A percentile compares a stretch with the other conserved stretches of the same genome.
These are phyloP conservation scores for Hyles lineata DNA, from an alignment of 2,888 invertebrate species.

Conservation along the genomic window DNA sequence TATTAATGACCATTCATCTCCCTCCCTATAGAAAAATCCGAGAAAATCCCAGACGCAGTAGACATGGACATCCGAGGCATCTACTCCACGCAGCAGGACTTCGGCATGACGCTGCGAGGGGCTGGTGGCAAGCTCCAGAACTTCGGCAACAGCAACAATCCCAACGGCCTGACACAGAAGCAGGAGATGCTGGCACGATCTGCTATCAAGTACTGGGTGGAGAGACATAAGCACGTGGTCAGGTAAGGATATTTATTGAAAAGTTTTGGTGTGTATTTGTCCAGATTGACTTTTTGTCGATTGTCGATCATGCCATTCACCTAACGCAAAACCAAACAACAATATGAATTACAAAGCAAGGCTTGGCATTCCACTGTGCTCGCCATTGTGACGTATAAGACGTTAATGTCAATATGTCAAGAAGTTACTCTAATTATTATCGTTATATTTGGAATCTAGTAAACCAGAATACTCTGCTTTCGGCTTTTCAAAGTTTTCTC, in stretches of 20 bases:
- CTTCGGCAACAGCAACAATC: constrained; percentile 86
- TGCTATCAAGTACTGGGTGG: constrained; percentile 96
- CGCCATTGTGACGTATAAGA: no score
- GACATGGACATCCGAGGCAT: constrained; percentile 90
- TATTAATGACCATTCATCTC: not conserved
- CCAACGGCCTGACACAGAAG: constrained; percentile 92
- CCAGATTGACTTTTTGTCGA: no score
- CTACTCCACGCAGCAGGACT: constrained; percentile 91
- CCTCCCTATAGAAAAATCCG: constrained; percentile 39
- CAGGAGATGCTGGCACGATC: constrained; percentile 94
- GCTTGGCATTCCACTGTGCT: no score
- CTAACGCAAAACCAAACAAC: no score
- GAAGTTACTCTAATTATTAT: no score
- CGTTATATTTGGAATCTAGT: no score
- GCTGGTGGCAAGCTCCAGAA: constrained; percentile 87
- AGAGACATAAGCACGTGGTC: constrained; percentile 94
- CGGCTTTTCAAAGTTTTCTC: no score
- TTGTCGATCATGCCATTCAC: no score
- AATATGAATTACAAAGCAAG: no score
- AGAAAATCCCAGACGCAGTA: constrained; percentile 79
- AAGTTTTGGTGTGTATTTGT: not conserved
- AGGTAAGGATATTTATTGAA: constrained; percentile 82
- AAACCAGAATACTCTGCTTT: no score
- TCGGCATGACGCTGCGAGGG: constrained; percentile 89
- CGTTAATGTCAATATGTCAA: no score